Conservation (phyloP, 2,113 vertebrate species). For the Tachycineta bicolor region DNA sequence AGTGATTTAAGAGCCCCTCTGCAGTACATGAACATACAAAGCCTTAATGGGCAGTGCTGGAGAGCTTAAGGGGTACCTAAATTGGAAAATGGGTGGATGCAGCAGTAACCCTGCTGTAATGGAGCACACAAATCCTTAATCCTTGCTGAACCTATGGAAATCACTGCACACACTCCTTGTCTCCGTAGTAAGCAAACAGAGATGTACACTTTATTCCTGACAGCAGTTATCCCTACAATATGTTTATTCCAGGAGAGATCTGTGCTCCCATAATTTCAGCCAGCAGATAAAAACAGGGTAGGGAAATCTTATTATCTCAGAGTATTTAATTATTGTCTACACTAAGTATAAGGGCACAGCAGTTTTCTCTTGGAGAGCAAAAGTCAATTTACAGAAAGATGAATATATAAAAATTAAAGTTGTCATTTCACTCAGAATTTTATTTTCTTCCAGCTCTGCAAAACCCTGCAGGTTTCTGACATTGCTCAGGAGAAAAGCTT, state of each 20-base stretch:
- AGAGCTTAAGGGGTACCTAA: not conserved
- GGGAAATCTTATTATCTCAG: not conserved
- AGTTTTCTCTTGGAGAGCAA: not conserved
- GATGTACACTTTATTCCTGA: not conserved
- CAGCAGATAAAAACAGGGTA: not conserved
- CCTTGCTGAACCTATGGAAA: not conserved
- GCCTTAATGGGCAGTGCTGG: not conserved
- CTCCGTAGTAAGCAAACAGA: not conserved
- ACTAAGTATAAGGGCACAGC: not conserved
- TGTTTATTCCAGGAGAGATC: not conserved
- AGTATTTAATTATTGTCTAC: not conserved
- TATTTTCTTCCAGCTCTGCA: not conserved
- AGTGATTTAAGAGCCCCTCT: not conserved
- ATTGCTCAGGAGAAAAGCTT: not conserved
- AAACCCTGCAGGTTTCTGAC: not conserved
- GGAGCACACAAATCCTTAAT: not conserved
- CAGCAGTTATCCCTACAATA: not conserved
- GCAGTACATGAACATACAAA: not conserved
- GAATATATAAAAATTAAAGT: not conserved
- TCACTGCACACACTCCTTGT: not conserved
- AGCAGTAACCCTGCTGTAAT: not conserved
- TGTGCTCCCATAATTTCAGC: not conserved
- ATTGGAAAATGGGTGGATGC: not conserved
- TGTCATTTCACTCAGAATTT: not conserved
- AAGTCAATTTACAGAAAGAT: not conserved